Conservation (phyloP, 2,797 vertebrate species). For the Telmatherina bonti region DNA sequence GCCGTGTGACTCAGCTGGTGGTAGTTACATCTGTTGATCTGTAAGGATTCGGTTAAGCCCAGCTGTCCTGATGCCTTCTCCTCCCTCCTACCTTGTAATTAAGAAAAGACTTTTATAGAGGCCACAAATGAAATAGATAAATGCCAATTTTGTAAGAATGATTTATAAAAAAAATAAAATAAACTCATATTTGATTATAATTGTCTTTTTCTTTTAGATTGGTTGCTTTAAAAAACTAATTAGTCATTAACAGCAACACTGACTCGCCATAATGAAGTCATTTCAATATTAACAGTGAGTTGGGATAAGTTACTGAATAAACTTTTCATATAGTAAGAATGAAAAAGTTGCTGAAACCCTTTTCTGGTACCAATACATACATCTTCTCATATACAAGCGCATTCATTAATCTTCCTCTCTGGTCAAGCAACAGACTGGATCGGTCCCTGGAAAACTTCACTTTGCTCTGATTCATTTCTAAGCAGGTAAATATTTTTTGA, state of each 20-base stretch:
- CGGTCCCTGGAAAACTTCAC: too few species aligned
- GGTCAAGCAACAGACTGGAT: neutral
- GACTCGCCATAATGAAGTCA: too few species aligned
- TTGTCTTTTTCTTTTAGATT: neutral
- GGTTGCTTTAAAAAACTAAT: too few species aligned
- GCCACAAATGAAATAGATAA: constrained; percentile 85
- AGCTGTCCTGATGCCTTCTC: constrained; percentile 80
- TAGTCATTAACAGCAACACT: too few species aligned
- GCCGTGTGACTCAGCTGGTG: constrained; percentile 30
- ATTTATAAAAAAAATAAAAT: constrained; percentile 85
- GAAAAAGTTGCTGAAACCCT: too few species aligned
- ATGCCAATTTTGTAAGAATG: constrained; percentile 88
- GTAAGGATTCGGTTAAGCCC: constrained; percentile 62
- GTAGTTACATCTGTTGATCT: constrained; percentile 46
- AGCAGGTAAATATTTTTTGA: too few species aligned
- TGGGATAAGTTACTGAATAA: too few species aligned
- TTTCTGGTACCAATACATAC: too few species aligned
- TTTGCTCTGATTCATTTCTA: too few species aligned
- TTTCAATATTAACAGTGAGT: too few species aligned
- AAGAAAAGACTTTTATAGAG: constrained; percentile 86
- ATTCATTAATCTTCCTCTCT: neutral
- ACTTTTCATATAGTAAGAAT: too few species aligned
- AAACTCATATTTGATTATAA: constrained; percentile 85
- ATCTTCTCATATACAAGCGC: neutral
- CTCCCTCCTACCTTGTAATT: constrained; percentile 82